phyloP scores from a whole-genome alignment of 2,113 vertebrate genomes.

The Colaptes auratus region DNA sequence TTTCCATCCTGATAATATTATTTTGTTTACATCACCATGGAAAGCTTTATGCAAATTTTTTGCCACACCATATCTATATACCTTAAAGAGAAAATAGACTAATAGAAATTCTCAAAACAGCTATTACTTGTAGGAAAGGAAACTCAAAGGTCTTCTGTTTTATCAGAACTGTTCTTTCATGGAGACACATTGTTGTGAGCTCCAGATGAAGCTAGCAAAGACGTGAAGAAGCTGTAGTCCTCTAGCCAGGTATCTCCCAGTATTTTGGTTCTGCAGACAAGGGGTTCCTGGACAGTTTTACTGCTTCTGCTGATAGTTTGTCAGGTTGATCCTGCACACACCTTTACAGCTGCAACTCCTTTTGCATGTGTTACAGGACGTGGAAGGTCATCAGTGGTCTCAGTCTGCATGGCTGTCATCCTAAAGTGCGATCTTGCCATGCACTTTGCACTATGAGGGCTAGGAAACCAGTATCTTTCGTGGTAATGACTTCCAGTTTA shows the following conservation, averaged over 20 bases:
- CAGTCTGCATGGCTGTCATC: conserved; percentile 42
- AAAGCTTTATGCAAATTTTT: conserved; percentile 55
- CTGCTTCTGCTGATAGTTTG: not conserved
- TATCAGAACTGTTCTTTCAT: not conserved
- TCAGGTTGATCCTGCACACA: not conserved
- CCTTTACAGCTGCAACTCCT: not conserved
- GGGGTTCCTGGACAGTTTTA: not conserved
- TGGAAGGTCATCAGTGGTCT: conserved; percentile 60
- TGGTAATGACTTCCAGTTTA: conserved; percentile 88
- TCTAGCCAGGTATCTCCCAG: not conserved
- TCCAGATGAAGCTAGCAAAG: not conserved
- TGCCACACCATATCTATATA: conserved; percentile 20
- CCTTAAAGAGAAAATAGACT: conserved; percentile 32
- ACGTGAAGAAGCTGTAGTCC: not conserved
- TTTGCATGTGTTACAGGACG: conserved; percentile 50
- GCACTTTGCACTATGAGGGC: conserved; percentile 79
- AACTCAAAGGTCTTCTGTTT: conserved; percentile 21
- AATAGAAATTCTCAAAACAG: conserved; percentile 52
- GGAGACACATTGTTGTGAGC: not conserved
- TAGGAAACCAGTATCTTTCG: conserved; percentile 81
- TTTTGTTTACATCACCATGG: conserved; percentile 54
- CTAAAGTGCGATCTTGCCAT: conserved; percentile 71
- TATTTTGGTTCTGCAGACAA: not conserved
- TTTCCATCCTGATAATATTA: conserved; percentile 36
- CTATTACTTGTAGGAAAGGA: not conserved